phyloP scores from a whole-genome alignment of 2,888 invertebrate genomes.

The Microplitis deprimator region DNA sequence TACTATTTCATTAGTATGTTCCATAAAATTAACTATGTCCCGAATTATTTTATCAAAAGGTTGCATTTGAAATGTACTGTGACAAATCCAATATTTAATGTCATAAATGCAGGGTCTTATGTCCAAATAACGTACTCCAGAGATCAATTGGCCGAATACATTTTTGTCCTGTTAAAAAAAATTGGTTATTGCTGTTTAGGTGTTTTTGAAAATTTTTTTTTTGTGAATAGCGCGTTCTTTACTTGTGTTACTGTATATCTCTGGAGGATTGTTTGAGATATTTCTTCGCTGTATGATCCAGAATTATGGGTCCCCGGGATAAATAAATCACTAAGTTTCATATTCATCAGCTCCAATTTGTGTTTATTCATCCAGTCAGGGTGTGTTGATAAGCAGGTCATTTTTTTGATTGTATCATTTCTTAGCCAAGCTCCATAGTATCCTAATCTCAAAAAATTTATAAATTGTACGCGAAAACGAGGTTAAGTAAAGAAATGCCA shows the following conservation, averaged over 20 bases:
- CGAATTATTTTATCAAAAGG: conserved; percentile 71
- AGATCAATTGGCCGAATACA: conserved; percentile 73
- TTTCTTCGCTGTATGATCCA: background rate
- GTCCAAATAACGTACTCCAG: conserved; percentile 75
- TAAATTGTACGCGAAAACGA: background rate
- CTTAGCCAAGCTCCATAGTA: conserved; percentile 18
- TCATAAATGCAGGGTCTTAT: conserved; percentile 74
- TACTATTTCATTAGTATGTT: conserved; percentile 74
- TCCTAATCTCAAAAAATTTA: background rate
- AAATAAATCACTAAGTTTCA: background rate
- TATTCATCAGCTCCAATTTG: background rate
- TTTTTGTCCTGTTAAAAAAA: conserved; percentile 69
- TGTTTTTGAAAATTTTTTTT: background rate
- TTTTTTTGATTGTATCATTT: background rate
- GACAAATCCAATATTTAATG: conserved; percentile 73
- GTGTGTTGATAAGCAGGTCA: background rate
- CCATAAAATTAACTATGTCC: conserved; percentile 73
- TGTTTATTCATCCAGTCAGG: conserved; percentile 18
- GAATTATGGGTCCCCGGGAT: conserved; percentile 24
- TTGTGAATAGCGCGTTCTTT: background rate
- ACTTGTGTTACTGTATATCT: conserved; percentile 52
- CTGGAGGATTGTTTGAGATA: background rate
- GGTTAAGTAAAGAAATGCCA: background rate
- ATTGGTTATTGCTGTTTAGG: background rate
- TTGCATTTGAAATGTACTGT: conserved; percentile 72